phyloP scores from a whole-genome alignment of 2,797 vertebrate genomes.

The Meda fulgida region DNA sequence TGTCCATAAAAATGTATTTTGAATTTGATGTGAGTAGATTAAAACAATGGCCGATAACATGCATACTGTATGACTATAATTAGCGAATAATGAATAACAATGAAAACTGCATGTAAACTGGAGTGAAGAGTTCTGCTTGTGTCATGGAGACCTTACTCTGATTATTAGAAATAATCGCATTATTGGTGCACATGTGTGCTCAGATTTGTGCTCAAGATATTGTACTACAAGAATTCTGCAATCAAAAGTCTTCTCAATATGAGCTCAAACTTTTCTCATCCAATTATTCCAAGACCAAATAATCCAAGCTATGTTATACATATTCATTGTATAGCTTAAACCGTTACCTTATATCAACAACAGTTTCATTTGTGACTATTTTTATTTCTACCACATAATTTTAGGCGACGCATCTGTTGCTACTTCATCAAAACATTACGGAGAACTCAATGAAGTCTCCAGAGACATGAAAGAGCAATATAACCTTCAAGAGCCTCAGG shows the following conservation, averaged over 20 bases:
- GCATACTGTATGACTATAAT: too few relatives aligned
- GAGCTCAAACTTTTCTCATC: not conserved
- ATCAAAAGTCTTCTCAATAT: not conserved
- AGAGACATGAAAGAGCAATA: constrained; percentile 1
- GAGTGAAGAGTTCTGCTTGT: too few relatives aligned
- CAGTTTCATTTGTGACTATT: not conserved
- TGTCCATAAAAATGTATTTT: too few relatives aligned
- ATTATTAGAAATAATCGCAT: too few relatives aligned
- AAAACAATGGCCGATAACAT: too few relatives aligned
- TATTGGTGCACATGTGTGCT: not conserved
- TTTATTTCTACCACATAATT: not conserved
- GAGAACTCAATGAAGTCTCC: constrained; percentile 1
- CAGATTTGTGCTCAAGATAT: not conserved
- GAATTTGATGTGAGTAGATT: too few relatives aligned
- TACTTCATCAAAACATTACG: not conserved
- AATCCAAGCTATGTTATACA: not conserved
- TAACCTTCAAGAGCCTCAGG: constrained; percentile 14
- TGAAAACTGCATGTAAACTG: too few relatives aligned
- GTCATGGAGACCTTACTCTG: too few relatives aligned
- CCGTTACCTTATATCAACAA: not conserved
- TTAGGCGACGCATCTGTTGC: not conserved
- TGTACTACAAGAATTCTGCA: not conserved
- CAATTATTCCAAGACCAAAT: not conserved
- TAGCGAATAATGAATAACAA: too few relatives aligned
- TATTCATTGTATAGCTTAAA: not conserved